Evolutionary conservation across 2,113 vertebrate genomes (phyloP).

Genomic region (Xiphias gladius): DNA sequence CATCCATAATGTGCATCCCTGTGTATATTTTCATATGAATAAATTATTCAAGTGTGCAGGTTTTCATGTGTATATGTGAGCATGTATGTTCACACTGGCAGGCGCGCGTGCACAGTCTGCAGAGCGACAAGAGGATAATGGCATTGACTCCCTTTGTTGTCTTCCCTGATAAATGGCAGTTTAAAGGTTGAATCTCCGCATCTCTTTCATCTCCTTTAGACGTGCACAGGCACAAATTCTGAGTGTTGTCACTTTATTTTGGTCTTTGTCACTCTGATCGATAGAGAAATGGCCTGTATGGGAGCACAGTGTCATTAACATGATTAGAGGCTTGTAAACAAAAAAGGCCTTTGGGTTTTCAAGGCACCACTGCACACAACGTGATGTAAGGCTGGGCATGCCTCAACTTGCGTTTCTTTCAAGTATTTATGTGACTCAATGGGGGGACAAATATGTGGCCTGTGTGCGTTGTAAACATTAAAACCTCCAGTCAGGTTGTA

Average conservation of each 20-base stretch:
- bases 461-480: constrained; percentile 58
- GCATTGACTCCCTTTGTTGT: constrained; percentile 51
- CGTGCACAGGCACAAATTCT: constrained; percentile 39
- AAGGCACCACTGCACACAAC: neutral
- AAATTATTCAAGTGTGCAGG: constrained; percentile 28
- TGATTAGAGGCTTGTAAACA: constrained; percentile 66
- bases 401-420: constrained; percentile 35
- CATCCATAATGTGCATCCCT: neutral
- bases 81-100: constrained; percentile 30
- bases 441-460: constrained; percentile 51
- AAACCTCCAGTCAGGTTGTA: constrained; percentile 57
- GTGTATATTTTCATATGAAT: constrained; percentile 33
- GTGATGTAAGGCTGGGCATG: constrained; percentile 49
- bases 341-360: constrained; percentile 16
- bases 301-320: constrained; percentile 40
- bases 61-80: constrained; percentile 23
- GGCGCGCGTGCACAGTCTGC: neutral
- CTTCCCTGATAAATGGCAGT: constrained; percentile 56
- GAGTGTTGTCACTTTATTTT: constrained; percentile 21
- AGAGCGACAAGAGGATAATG: constrained; percentile 40
- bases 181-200: constrained; percentile 67
- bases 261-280: constrained; percentile 45
- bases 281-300: constrained; percentile 44
- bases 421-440: constrained; percentile 54
- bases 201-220: constrained; percentile 58